A percentile compares a stretch with the other conserved stretches of the same genome.
Evolutionary conservation across 2,797 vertebrate genomes (phyloP).

Genomic region (Chaetodon trifasciatus): DNA sequence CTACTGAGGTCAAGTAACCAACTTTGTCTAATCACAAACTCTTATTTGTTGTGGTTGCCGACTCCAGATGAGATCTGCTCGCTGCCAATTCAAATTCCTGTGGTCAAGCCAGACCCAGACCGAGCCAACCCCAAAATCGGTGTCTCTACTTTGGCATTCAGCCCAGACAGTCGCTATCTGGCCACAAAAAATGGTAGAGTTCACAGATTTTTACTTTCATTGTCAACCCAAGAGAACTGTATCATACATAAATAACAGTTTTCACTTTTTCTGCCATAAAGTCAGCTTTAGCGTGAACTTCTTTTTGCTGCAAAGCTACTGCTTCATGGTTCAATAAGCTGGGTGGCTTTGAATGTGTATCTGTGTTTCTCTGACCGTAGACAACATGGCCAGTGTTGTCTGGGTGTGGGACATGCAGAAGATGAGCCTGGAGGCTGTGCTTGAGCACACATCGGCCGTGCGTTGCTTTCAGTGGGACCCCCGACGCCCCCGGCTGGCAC

Average conservation of each 20-base stretch:
- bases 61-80: slow-evolving; percentile 89
- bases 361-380: slow-evolving; percentile 75
- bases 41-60: slow-evolving; percentile 3
- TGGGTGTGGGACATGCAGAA: slow-evolving; percentile 96
- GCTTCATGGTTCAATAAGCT: neutral
- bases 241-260: neutral
- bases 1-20: neutral
- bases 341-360: slow-evolving; percentile 8
- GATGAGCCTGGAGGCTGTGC: slow-evolving; percentile 87
- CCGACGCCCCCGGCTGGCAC: slow-evolving; percentile 88
- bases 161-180: slow-evolving; percentile 93
- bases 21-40: slow-evolving; percentile 9
- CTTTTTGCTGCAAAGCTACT: slow-evolving; percentile 1
- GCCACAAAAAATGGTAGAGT: slow-evolving; percentile 92
- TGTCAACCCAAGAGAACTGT: neutral
- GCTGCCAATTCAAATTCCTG: slow-evolving; percentile 88
- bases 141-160: slow-evolving; percentile 92
- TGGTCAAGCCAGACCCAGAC: slow-evolving; percentile 90
- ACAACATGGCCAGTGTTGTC: slow-evolving; percentile 89
- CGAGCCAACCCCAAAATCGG: slow-evolving; percentile 96
- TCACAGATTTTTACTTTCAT: neutral
- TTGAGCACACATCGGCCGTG: slow-evolving; percentile 90
- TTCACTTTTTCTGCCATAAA: neutral
- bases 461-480: slow-evolving; percentile 95
- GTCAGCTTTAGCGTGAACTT: neutral